Evolutionary conservation across 2,888 invertebrate genomes (phyloP).

Genomic region (Pandemis heparana): DNA sequence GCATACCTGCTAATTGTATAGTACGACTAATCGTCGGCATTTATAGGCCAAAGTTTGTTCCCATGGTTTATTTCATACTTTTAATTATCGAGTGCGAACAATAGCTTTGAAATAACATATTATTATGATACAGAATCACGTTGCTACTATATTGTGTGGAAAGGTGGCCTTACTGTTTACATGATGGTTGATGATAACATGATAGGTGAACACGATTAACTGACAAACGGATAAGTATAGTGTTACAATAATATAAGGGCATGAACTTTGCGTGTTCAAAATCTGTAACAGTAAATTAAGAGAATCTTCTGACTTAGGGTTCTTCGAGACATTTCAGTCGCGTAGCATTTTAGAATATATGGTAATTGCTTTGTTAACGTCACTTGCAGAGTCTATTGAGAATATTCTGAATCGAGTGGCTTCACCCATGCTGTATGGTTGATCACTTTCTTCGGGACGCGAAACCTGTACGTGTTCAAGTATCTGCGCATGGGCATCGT

Average conservation of each 20-base stretch:
- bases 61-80: conserved; percentile 45
- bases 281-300: no score
- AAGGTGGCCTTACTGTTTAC: conserved; percentile 12
- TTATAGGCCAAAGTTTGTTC: conserved; percentile 46
- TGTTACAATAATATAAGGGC: neutral
- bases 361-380: neutral
- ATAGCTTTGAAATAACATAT: conserved; percentile 38
- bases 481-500: neutral
- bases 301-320: neutral
- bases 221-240: conserved; percentile 4
- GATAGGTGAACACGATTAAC: neutral
- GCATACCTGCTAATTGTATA: neutral
- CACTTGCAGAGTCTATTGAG: neutral
- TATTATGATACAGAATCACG: conserved; percentile 26
- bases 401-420: neutral
- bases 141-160: conserved; percentile 24
- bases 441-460: neutral
- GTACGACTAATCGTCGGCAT: neutral
- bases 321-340: no score
- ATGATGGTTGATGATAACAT: neutral
- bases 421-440: neutral
- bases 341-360: no score
- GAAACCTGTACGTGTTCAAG: neutral
- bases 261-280: neutral
- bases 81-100: conserved; percentile 48